A percentile compares a stretch with the other conserved stretches of the same genome.
Conservation (phyloP, 2,113 vertebrate species). For the Brachirus orientalis region DNA sequence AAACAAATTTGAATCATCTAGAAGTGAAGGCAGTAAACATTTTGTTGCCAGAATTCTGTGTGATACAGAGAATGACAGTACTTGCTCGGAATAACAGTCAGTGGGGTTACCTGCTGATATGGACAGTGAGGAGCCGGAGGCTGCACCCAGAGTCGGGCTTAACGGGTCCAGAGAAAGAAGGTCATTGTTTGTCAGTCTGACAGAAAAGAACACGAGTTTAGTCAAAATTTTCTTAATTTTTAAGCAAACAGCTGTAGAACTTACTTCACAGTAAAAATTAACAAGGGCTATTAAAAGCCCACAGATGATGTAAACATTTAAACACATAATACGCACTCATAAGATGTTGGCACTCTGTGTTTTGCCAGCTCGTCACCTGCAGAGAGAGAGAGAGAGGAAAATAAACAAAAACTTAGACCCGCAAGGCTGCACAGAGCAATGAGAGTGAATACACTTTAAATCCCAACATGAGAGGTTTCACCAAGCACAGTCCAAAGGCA, state of each 20-base stretch:
- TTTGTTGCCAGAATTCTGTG: too few relatives aligned
- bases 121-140: constrained; percentile 82
- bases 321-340: constrained; percentile 92
- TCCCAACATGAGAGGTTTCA: constrained; percentile 10
- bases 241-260: too few relatives aligned
- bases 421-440: neutral
- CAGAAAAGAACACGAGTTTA: neutral
- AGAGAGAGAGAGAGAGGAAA: constrained; percentile 48
- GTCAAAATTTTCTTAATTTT: neutral
- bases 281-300: neutral
- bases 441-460: constrained; percentile 27
- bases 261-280: neutral
- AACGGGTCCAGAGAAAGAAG: constrained; percentile 94
- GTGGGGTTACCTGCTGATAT: constrained; percentile 87
- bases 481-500: neutral
- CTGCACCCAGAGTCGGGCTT: constrained; percentile 82
- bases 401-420: constrained; percentile 16
- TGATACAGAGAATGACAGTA: neutral
- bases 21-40: too few relatives aligned
- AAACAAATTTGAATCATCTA: too few relatives aligned
- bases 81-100: neutral
- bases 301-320: neutral
- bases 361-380: constrained; percentile 93
- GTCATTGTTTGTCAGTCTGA: constrained; percentile 88
- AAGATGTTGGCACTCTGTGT: constrained; percentile 79